Evolutionary conservation across 2,888 invertebrate genomes (phyloP), one percentile per base, ranked within the genome.

Genomic region (Diarsia rubi): DNA sequence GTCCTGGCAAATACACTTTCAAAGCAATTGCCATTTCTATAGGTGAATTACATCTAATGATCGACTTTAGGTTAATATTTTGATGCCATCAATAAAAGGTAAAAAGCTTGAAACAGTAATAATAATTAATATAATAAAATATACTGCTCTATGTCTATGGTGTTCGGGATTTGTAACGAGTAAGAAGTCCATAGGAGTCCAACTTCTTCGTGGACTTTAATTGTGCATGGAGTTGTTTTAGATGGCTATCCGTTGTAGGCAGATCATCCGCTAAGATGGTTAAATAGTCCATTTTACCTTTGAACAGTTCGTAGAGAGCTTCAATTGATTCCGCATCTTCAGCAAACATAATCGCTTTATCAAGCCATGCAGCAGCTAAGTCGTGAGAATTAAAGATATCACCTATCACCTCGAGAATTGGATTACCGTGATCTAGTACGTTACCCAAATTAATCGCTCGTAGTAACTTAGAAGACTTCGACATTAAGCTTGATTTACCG

Each of bases 401-500:
- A 4, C 75, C 67, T 24, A 79, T 70, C 2, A 75, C 75, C 14
- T 81, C 81, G 4, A 81, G 59, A 37, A 79, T 75, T 1, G 81
- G 81, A 59, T 81, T 79, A 3, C 81, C 81, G 31, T 81, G 81
- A 31, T 72, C 75, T 6, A 81, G 44, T 19, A 81, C 75, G 44
- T 81, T 73, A 19, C 81, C 59, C 47, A 81, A 54, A 11, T 67
- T 44, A 21, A 79, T 73, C 0, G 44, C 72, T 27, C 24, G 12
- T 8, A 81, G 42, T 54, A 81, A 19, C 19, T 64, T 68, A 1
- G 31, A 42, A 14, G 72, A 44, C 31, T 75, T 81, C 14, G 24
- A 37, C 66, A 79, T 69, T n/a, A 72, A n/a, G 24, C n/a, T n/a
- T n/a, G n/a, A n/a, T n/a, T n/a, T n/a, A n/a, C n/a, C n/a, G n/a